Evolutionary conservation across 2,888 invertebrate genomes (phyloP), one percentile per base, ranked within the genome.

Genomic region (Macroteleia sp.): DNA sequence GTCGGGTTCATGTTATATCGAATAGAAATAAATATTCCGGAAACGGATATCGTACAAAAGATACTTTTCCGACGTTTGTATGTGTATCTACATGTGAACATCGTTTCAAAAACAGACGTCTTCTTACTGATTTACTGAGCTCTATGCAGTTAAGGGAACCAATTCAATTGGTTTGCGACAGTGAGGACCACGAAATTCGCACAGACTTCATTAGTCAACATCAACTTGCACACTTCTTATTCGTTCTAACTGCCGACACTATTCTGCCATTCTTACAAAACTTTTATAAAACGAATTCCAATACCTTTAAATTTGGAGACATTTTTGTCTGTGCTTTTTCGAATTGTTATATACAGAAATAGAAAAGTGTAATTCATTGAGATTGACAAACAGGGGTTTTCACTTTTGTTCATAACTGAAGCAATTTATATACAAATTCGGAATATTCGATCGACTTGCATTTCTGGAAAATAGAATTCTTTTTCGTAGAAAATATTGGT

Each of bases 11-110:
- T 12, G 50, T 75, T 62, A 48, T 44, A 75, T 69, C 64, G 64
- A 59, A 66, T 32, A 54, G 52, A 70, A 70, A 70, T 77, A 70
- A 70, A 77, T 77, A 70, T 36, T 46, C 59, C 44, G 44, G 34
- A 77, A 70, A 52, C 52, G 42, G 64, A 61, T 75, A 61, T 54
- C 54, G 48, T 34, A 42, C 52, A 66, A 67, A 59, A 52, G 74
- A 57, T 66, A 66, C 59, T 66, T 57, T 74, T 42, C 28, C 17
- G 28, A 17, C 10, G 16, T 28, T n/a, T 16, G 16, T 30, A 14
- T 54, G 42, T 17, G n/a, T n/a, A 52, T 44, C 3, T 36, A 46
- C 14, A 36, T 19, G 8, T 16, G 14, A 16, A 9, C 32, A 12
- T 30, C 16, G 30, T n/a, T 46, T 66, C 66, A 66, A 54, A 66